phyloP scores from a whole-genome alignment of 2,113 vertebrate genomes.

The Ictidomys tridecemlineatus region DNA sequence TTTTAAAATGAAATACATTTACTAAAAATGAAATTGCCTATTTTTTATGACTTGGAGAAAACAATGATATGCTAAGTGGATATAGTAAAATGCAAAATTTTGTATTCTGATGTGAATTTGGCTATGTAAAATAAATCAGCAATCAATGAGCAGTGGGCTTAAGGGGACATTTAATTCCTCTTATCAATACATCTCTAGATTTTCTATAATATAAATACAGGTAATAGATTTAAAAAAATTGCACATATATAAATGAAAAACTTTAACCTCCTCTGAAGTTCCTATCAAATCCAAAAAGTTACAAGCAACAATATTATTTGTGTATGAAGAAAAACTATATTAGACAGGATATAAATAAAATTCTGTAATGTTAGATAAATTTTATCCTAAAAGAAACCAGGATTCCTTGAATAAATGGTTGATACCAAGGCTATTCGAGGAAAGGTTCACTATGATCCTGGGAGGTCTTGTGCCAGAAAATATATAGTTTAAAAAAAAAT shows the following conservation, averaged over 20 bases:
- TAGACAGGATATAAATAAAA: not conserved
- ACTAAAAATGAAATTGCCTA: conserved; percentile 8
- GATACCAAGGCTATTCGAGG: not conserved
- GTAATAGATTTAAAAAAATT: not conserved
- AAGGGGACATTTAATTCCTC: not conserved
- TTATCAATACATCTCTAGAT: too few relatives aligned
- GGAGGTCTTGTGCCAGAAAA: not conserved
- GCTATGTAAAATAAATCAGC: not conserved
- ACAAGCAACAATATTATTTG: not conserved
- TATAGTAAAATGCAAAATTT: not conserved
- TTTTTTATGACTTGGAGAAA: conserved; percentile 26
- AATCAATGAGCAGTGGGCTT: not conserved
- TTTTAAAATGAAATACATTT: not conserved
- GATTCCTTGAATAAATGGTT: not conserved
- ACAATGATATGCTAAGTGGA: not conserved
- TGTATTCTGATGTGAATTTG: not conserved
- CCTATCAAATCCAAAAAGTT: not conserved
- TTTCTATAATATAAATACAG: not conserved
- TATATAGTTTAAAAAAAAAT: not conserved
- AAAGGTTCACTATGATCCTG: not conserved
- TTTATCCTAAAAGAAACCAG: not conserved
- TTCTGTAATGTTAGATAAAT: not conserved
- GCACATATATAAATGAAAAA: not conserved
- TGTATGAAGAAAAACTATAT: not conserved
- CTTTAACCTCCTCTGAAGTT: not conserved